These are phyloP conservation scores for Melanotaenia trifasciata DNA, from an alignment of 2,797 vertebrate species.

Conservation along the genomic window DNA sequence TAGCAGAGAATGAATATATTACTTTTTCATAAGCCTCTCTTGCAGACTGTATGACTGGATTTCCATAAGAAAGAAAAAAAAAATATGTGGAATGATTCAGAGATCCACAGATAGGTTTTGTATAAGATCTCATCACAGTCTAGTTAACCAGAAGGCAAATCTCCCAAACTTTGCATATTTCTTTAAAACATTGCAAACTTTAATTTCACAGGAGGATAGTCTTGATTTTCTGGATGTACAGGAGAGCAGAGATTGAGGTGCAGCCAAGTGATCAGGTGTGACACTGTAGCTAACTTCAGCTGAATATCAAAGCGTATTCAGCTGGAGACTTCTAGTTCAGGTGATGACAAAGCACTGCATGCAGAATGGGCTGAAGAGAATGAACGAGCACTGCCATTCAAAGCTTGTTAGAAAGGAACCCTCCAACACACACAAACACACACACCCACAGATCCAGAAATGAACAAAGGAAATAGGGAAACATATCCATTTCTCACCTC, in stretches of 20 bases:
- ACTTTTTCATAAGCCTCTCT: slow-evolving; percentile 24
- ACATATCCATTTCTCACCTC: slow-evolving; percentile 86
- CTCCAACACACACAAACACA: slow-evolving; percentile 5
- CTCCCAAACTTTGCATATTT: slow-evolving; percentile 35
- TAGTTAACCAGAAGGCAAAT: slow-evolving; percentile 33
- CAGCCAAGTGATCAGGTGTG: slow-evolving; percentile 74
- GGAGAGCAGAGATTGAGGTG: slow-evolving; percentile 56
- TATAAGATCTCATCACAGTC: slow-evolving; percentile 26
- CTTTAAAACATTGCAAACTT: slow-evolving; percentile 65
- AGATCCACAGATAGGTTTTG: slow-evolving; percentile 14
- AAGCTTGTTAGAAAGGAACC: slow-evolving; percentile 43
- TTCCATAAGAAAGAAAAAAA: slow-evolving; percentile 18
- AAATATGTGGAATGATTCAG: slow-evolving; percentile 30
- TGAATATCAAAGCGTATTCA: slow-evolving; percentile 65
- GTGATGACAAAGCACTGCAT: slow-evolving; percentile 56
- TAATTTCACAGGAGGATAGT: slow-evolving; percentile 74
- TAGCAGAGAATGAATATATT: slow-evolving; percentile 28
- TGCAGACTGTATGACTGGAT: slow-evolving; percentile 1
- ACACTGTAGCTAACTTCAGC: slow-evolving; percentile 61
- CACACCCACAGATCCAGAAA: slow-evolving; percentile 11
- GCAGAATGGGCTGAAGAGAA: slow-evolving; percentile 33
- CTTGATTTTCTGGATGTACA: slow-evolving; percentile 70
- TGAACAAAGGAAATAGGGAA: slow-evolving; percentile 50
- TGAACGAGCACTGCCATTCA: slow-evolving; percentile 55
- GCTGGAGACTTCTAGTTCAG: slow-evolving; percentile 71